Conservation (phyloP, 2,113 vertebrate genomes). For the Callithrix jacchus region DNA sequence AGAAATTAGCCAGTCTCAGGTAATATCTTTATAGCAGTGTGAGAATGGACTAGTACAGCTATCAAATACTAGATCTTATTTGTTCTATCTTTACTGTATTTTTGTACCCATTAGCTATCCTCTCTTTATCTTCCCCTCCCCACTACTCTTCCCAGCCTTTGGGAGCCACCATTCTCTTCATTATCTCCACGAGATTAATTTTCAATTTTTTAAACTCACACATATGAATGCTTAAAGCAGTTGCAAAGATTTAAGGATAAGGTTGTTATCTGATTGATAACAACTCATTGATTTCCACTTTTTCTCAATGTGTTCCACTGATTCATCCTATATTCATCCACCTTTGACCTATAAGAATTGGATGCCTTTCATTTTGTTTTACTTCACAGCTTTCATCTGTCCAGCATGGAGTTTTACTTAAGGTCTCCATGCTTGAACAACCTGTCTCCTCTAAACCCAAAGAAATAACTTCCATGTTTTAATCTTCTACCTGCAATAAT, state of each 20-base stretch:
- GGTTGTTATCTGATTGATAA: neutral
- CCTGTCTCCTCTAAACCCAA: neutral
- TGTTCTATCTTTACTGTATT: neutral
- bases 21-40: too few species aligned
- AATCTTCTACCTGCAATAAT: neutral
- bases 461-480: neutral
- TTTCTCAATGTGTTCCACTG: neutral
- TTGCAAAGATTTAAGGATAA: neutral
- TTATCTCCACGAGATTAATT: neutral
- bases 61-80: neutral
- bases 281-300: neutral
- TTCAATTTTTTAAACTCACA: neutral
- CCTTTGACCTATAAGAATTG: neutral
- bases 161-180: neutral
- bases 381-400: neutral
- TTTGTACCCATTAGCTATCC: neutral
- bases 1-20: too few species aligned
- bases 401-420: neutral
- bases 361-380: neutral
- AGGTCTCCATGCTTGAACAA: neutral
- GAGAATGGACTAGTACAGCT: too few species aligned
- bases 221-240: neutral
- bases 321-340: too few species aligned
- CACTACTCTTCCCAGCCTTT: neutral
- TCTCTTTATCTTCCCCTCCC: neutral